A percentile compares a stretch with the other conserved stretches of the same genome.
Conservation (phyloP, 2,113 vertebrate species). For the Petaurus breviceps region DNA sequence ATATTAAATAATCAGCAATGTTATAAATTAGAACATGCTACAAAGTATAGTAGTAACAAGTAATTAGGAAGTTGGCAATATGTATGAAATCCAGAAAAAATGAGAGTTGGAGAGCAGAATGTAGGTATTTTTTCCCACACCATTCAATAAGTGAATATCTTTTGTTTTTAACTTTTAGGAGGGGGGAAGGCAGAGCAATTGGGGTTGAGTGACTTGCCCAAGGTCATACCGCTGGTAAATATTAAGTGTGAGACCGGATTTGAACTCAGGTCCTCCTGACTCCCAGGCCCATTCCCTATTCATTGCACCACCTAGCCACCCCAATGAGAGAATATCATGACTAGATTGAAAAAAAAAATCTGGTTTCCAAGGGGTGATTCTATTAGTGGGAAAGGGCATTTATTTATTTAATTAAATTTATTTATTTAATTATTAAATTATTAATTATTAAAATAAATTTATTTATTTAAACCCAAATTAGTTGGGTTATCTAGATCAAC, state of each 20-base stretch:
- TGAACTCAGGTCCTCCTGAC: too few relatives aligned
- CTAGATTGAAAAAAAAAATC: background rate
- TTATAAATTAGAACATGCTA: background rate
- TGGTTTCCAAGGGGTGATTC: background rate
- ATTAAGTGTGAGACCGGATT: too few relatives aligned
- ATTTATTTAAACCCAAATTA: too few relatives aligned
- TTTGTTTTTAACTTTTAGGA: too few relatives aligned
- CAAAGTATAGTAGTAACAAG: background rate
- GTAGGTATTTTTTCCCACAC: background rate
- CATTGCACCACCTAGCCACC: too few relatives aligned
- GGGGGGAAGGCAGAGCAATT: too few relatives aligned
- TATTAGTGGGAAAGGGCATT: background rate
- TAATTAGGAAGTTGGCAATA: background rate
- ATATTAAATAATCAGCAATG: background rate
- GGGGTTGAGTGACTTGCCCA: too few relatives aligned
- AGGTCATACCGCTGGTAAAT: too few relatives aligned
- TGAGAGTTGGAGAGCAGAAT: background rate
- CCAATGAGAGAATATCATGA: background rate
- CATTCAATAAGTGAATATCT: background rate
- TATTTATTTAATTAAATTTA: too few relatives aligned
- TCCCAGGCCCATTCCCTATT: too few relatives aligned
- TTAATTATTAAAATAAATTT: too few relatives aligned
- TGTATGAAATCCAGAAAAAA: background rate
- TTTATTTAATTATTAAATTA: too few relatives aligned
- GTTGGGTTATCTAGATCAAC: background rate